Evolutionary conservation across 2,888 invertebrate genomes (phyloP), one percentile per base, ranked within the genome.

Genomic region (Eilema griseolum): DNA sequence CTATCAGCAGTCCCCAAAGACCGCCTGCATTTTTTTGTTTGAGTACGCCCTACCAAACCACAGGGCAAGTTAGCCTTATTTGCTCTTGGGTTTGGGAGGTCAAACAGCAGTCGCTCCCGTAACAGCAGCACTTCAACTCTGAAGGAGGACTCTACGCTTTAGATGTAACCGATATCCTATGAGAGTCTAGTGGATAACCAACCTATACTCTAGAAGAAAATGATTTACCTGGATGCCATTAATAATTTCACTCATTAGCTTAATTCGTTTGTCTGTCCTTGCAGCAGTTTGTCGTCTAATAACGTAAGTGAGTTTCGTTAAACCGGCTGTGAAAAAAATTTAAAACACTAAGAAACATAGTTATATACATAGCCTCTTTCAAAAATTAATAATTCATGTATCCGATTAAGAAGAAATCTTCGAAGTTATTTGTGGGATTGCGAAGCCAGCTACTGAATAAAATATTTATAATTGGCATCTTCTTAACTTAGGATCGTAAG

Each of bases 231-330:
- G 97, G 87, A 99, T 98, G 0, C 98, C 98, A 65, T 96, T 96
- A 65, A 99, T 97, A 72, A 99, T 97, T 96, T 99, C 99, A 86
- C 97, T 97, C 97, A 99, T 98, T 52, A 98, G 92, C 72, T 98
- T 96, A 20, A 99, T 97, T 82, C 99, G 95, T 80, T 97, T 97
- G 88, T 99, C 99, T 0, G 98, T 98, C 85, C 97, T 96, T 26
- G 95, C 90, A 0, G 98, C 98, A 12, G 98, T 98, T 82, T 83
- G 95, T 24, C 93, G 87, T 77, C 95, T 88, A 1, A 93, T 77
- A 3, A 89, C 79, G 37, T 91, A 81, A 10, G 94, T 93, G 0
- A 91, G 76, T 80, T 93, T 93, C 2, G 95, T 95, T 10, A 95
- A 86, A 1, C 72, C 87, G 46, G 90, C 95, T 95, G 77, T 62